Base-by-base conservation (phyloP, 2,113 vertebrate genomes). In the Glaucidium brasilianum region DNA sequence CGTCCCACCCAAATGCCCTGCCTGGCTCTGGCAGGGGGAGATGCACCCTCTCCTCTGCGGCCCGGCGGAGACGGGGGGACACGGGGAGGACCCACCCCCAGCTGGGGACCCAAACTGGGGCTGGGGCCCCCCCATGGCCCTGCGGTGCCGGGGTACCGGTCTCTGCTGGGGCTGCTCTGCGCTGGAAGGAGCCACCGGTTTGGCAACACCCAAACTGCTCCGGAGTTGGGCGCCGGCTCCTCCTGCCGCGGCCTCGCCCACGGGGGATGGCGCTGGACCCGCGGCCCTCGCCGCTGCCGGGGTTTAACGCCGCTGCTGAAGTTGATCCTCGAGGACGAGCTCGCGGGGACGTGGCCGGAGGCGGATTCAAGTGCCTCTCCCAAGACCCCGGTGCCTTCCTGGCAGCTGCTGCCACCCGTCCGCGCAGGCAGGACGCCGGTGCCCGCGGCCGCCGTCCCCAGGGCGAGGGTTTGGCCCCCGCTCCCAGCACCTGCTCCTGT, bases 211-310 rank as follows among this genome's bases (percentile, higher is more conserved):
- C 19, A 26, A 49, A 27, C 14, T 21, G n/a, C 26, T 13, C 25
- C 14, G 10, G 29, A 21, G n/a, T 26, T 29, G 50, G 39, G 39
- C 18, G 32, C 50, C 9, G 9, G 32, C 19, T 80, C 6, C 22
- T 80, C 6, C 17, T 53, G 45, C 58, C 4, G 2, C 35, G 11
- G 30, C 34, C 18, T 14, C 10, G 39, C 11, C 37, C 8, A 15
- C 15, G 1, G 25, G 12, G 30, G 39, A 14, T 8, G 3, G 20
- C 8, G 19, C 10, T 56, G 58, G 50, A 9, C 3, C 5, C 3
- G 30, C 47, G 19, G 45, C 45, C 15, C 45, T 45, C 18, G 45
- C 17, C 45, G 45, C 17, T 9, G 45, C 45, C 19, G 18, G 45
- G 34, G 19, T 27, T 20, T 13, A 6, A 19, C 12, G 25, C 68